Evolutionary conservation across 2,113 vertebrate genomes (phyloP), one percentile per base, ranked within the genome.

Genomic region (Xenopus laevis): DNA sequence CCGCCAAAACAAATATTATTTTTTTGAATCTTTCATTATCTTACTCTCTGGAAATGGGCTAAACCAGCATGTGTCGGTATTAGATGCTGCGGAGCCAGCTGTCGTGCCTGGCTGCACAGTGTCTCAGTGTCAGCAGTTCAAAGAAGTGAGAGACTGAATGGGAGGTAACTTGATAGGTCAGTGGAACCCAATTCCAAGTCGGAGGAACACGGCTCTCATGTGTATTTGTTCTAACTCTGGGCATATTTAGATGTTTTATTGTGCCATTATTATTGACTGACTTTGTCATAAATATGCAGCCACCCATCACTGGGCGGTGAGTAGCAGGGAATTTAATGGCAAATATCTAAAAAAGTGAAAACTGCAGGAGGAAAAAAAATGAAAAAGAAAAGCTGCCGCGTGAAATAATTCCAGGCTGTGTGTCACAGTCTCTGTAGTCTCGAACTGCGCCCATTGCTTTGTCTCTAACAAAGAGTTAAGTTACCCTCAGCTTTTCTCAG

Each of bases 121-220:
- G 89, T 81, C 89, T 86, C 86, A 7, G 61, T 82, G 91, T 89
- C 89, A 85, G 90, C 84, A 81, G 82, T 87, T 90, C 87, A 83
- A 84, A 87, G 86, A 50, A 66, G 77, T 79, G 83, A 65, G 79
- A 64, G 71, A 74, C 86, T 78, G 89, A 81, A 72, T 63, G 60
- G 57, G 79, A 80, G 82, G 80, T 82, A 87, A 87, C 83, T 81
- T 3, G 78, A 80, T 75, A 79, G 84, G 47, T 67, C 82, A 82
- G 83, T 78, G 83, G 69, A 81, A 78, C 79, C 82, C 23, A 67
- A 78, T 76, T 79, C 79, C 71, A 17, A 71, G 82, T 65, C 65
- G 64, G 72, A 79, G 79, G 81, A 85, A 78, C 80, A 72, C 2
- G 15, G 63, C 78, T 72, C 77, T 81, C 82, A 79, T 79, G 71